Conservation (phyloP, 2,113 vertebrate species). For the Vireo altiloquus region DNA sequence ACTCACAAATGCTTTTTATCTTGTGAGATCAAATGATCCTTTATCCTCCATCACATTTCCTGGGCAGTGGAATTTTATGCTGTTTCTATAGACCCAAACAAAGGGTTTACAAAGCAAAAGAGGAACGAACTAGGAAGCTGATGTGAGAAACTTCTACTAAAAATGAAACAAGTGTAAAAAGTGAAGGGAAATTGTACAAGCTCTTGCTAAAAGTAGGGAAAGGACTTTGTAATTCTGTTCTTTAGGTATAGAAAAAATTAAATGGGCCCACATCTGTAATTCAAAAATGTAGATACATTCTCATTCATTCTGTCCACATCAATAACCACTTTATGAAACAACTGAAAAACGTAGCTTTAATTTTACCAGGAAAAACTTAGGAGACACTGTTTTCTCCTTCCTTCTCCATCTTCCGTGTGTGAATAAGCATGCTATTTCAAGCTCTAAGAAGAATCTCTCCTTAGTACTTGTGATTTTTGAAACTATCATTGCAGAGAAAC, state of each 20-base stretch:
- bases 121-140: background rate
- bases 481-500: background rate
- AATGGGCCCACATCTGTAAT: background rate
- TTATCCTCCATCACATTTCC: background rate
- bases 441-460: background rate
- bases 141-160: background rate
- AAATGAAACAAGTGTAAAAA: background rate
- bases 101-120: background rate
- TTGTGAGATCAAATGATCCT: background rate
- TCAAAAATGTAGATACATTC: background rate
- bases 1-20: background rate
- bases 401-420: background rate
- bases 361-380: background rate
- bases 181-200: background rate
- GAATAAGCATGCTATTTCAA: background rate
- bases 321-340: background rate
- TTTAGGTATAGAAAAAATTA: background rate
- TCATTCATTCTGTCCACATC: background rate
- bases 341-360: background rate
- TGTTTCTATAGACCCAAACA: background rate
- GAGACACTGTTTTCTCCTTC: background rate
- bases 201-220: background rate
- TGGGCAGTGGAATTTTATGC: background rate
- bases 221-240: background rate
- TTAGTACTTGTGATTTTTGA: background rate